Conservation (phyloP, 2,797 vertebrate species). For the Pagetopsis macropterus region DNA sequence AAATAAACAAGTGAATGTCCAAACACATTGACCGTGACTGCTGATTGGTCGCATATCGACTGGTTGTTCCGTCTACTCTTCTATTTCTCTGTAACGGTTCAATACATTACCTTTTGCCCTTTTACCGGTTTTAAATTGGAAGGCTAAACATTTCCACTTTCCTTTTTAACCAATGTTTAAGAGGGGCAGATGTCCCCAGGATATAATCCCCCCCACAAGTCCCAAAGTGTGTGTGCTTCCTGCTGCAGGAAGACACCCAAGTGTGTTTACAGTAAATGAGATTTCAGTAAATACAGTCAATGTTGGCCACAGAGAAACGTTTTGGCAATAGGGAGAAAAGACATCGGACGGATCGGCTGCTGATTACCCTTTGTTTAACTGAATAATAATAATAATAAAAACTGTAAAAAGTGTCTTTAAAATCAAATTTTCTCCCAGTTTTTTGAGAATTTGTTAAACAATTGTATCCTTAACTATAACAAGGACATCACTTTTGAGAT, state of each 20-base stretch:
- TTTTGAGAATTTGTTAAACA: neutral
- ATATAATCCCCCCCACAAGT: neutral
- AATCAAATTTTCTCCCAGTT: neutral
- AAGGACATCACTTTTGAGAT: neutral
- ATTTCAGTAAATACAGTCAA: neutral
- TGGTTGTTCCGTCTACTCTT: neutral
- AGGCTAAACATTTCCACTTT: neutral
- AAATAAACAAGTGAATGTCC: conserved; percentile 48
- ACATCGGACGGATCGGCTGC: neutral
- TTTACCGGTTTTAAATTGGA: neutral
- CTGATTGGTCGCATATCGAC: conserved; percentile 7
- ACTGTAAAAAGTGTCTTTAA: neutral
- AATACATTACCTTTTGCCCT: neutral
- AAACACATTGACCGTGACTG: conserved; percentile 6
- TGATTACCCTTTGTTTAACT: neutral
- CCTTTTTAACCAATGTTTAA: neutral
- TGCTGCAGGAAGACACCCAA: conserved; percentile 21
- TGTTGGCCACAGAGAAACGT: conserved; percentile 1
- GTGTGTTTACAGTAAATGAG: conserved; percentile 16
- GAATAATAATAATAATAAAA: neutral
- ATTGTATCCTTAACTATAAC: neutral
- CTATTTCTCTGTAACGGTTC: neutral
- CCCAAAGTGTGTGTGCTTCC: conserved; percentile 15
- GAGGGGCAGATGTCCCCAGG: neutral
- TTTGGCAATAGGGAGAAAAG: neutral